Base-by-base conservation (phyloP, 2,888 invertebrate species). In the Acleris emargana region DNA sequence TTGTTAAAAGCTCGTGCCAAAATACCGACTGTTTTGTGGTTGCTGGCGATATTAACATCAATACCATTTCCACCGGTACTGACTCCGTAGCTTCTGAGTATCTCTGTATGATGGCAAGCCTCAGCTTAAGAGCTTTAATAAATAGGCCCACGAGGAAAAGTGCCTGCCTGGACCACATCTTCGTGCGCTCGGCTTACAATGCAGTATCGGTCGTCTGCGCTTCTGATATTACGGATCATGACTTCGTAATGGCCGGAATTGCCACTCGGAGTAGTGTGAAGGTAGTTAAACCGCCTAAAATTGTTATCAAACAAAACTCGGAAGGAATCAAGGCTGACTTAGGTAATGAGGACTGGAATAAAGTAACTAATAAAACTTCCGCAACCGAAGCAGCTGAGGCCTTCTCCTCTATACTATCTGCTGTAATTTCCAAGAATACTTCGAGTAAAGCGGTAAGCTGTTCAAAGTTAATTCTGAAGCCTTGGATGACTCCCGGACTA, bases 21-120 rank as follows among this genome's bases (percentile, higher is more conserved):
- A 47, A 20, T 20, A 11, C 20, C 7, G 5, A 28, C 4, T 45
- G 45, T 17, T 5, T 68, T 22, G 38, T 71, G 5, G 9, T 72
- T 11, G 66, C 64, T 4, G 71, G 72, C 5, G 72, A 72, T 49
- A 64, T 71, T 0, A 72, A 69, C 50, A 67, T 71, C 5, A 54
- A 72, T 22, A 60, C 67, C 18, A 13, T 67, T 28, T 13, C 45
- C 16, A n/a, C 43, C 0, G 5, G 51, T 32, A 9, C 51, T 28
- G 3, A 22, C 58, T 1, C 11, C 57, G 2, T n/a, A 13, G n/a
- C n/a, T 13, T 17, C 16, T 9, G 62, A 64, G 4, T 68, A 68
- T 53, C 28, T 64, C 0, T 67, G 68, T 49, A 52, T 67, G 3
- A 22, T 63, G 9, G 67, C 72, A n/a, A 59, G 67, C 50, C 57